Percentiles rank a stretch among this genome's conserved stretches.
Conservation (phyloP, 2,888 invertebrate genomes). For the Brachylomia viminalis region DNA sequence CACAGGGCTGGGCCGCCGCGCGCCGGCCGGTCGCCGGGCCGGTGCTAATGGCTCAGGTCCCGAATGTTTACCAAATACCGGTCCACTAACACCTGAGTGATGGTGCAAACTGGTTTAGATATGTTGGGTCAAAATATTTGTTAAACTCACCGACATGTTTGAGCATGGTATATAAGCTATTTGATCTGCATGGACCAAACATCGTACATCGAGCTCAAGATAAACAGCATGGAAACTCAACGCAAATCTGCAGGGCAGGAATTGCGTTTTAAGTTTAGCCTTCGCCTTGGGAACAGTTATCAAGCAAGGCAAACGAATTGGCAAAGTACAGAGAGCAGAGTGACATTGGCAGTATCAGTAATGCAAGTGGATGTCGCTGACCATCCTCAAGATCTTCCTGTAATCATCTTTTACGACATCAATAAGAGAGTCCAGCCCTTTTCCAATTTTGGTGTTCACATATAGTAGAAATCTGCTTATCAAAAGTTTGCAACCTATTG, state of each 20-base stretch:
- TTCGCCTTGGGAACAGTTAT: background rate
- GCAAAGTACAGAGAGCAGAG: background rate
- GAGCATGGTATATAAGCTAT: background rate
- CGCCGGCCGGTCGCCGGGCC: conserved; percentile 2
- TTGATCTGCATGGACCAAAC: background rate
- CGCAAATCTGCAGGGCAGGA: background rate
- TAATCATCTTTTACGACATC: background rate
- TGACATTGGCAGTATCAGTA: background rate
- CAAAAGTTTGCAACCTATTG: background rate
- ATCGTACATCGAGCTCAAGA: background rate
- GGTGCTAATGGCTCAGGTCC: conserved; percentile 67
- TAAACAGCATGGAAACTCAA: background rate
- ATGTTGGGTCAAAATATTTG: conserved; percentile 44
- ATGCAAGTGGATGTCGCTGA: background rate
- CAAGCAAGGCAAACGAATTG: background rate
- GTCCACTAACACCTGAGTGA: conserved; percentile 22
- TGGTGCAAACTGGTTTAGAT: conserved; percentile 57
- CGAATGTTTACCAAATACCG: conserved; percentile 60
- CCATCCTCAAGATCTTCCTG: background rate
- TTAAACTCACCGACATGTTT: conserved; percentile 13
- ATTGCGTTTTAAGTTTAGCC: background rate
- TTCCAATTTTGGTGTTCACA: background rate
- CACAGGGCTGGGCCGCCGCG: conserved; percentile 73
- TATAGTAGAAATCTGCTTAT: background rate
- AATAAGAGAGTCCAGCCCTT: too few relatives aligned